phyloP scores from a whole-genome alignment of 2,113 vertebrate genomes.

The Herpetotheres cachinnans region DNA sequence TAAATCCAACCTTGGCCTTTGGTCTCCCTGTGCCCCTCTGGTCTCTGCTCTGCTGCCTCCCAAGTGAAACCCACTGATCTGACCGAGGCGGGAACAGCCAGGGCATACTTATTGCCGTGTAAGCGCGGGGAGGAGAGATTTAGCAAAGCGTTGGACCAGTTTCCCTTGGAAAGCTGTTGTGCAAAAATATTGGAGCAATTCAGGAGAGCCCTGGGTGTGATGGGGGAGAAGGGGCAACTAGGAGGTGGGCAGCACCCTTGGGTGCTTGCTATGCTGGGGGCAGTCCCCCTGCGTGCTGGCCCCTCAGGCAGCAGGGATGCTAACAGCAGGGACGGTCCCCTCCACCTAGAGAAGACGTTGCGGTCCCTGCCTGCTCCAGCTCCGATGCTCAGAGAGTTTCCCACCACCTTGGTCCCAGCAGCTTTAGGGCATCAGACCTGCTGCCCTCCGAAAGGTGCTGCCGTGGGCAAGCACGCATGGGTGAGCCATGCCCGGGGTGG shows the following conservation, averaged over 20 bases:
- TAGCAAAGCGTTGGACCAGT: not conserved
- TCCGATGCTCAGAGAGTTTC: accelerated
- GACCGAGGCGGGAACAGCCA: not conserved
- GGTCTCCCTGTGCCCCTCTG: not conserved
- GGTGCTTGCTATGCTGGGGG: not conserved
- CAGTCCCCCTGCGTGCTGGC: accelerated
- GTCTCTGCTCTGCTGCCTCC: conserved; percentile 12
- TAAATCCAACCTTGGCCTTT: conserved; percentile 23
- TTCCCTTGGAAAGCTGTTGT: not conserved
- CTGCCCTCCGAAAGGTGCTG: not conserved
- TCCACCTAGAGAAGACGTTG: not conserved
- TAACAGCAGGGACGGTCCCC: not conserved
- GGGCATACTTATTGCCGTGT: not conserved
- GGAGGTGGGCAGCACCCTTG: not conserved
- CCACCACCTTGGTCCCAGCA: not conserved
- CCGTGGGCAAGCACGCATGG: accelerated
- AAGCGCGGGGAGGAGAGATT: not conserved
- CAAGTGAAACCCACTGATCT: not conserved
- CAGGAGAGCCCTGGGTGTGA: not conserved
- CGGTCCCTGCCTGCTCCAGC: not conserved
- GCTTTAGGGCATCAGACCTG: not conserved
- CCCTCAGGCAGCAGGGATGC: not conserved
- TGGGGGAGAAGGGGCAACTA: not conserved
- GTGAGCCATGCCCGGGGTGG: accelerated
- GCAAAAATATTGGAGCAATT: not conserved